Conservation (phyloP, 2,888 invertebrate genomes). For the Iphiclides podalirius region DNA sequence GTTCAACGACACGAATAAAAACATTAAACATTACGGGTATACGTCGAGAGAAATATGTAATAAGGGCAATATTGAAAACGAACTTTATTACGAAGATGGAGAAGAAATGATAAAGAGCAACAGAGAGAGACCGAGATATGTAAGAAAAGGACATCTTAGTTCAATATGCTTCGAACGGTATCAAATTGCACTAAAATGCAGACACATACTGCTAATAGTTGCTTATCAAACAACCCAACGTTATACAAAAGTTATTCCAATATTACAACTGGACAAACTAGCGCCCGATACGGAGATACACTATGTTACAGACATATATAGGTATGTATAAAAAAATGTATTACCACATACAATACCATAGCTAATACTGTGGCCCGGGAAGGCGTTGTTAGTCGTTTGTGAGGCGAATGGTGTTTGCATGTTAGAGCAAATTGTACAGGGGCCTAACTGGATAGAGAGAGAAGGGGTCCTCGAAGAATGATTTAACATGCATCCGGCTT, state of each 20-base stretch:
- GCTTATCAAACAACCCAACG: slow-evolving; percentile 52
- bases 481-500: slow-evolving; percentile 52
- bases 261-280: slow-evolving; percentile 61
- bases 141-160: slow-evolving; percentile 48
- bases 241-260: slow-evolving; percentile 44
- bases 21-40: slow-evolving; percentile 6
- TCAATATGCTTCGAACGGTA: slow-evolving; percentile 70
- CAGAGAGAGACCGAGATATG: slow-evolving; percentile 7
- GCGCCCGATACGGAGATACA: slow-evolving; percentile 65
- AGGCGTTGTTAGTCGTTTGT: slow-evolving; percentile 78
- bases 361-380: slow-evolving; percentile 72
- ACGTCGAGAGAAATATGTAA: slow-evolving; percentile 16
- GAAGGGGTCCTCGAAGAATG: slow-evolving; percentile 23
- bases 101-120: slow-evolving; percentile 26
- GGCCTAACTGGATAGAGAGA: slow-evolving; percentile 40
- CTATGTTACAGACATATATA: slow-evolving; percentile 72
- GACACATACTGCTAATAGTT: slow-evolving; percentile 78
- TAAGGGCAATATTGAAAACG: slow-evolving; percentile 14
- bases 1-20: slow-evolving; percentile 23
- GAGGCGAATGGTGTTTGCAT: slow-evolving; percentile 81
- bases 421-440: slow-evolving; percentile 80
- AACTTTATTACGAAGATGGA: slow-evolving; percentile 26
- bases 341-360: slow-evolving; percentile 77
- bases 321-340: slow-evolving; percentile 55
- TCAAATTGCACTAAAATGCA: slow-evolving; percentile 80